Percentiles rank a stretch among this genome's conserved stretches.
Evolutionary conservation across 2,113 vertebrate species (phyloP).

Genomic region (Trogon surrucura): DNA sequence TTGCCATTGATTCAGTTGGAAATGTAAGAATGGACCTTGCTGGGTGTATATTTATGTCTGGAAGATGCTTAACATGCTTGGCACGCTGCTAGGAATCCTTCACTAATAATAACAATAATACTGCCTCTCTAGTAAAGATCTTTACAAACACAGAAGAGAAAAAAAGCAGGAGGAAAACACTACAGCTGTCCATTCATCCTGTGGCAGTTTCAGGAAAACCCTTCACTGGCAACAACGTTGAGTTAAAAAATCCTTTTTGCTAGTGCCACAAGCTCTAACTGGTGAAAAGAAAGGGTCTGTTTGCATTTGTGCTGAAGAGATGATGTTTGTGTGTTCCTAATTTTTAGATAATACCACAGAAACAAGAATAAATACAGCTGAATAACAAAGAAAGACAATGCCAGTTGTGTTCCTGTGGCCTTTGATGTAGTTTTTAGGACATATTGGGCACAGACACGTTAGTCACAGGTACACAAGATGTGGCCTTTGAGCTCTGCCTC

Average conservation of each 20-base stretch:
- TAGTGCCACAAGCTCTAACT: neutral
- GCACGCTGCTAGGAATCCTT: neutral
- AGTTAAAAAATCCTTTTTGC: neutral
- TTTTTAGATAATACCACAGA: neutral
- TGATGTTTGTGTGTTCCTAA: neutral
- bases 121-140: neutral
- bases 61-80: neutral
- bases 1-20: neutral
- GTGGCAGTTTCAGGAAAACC: neutral
- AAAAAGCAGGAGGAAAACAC: neutral
- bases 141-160: neutral
- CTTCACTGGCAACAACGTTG: neutral
- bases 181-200: neutral
- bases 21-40: neutral
- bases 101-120: neutral
- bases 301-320: neutral
- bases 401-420: neutral
- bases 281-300: neutral
- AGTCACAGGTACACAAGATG: neutral
- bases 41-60: constrained; percentile 10
- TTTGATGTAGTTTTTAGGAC: neutral
- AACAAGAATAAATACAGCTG: neutral
- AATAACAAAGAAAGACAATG: neutral
- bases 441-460: neutral
- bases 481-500: neutral